These are phyloP conservation scores for Dipus sagitta DNA, from an alignment of 2,797 vertebrate genomes.

Conservation along the genomic window DNA sequence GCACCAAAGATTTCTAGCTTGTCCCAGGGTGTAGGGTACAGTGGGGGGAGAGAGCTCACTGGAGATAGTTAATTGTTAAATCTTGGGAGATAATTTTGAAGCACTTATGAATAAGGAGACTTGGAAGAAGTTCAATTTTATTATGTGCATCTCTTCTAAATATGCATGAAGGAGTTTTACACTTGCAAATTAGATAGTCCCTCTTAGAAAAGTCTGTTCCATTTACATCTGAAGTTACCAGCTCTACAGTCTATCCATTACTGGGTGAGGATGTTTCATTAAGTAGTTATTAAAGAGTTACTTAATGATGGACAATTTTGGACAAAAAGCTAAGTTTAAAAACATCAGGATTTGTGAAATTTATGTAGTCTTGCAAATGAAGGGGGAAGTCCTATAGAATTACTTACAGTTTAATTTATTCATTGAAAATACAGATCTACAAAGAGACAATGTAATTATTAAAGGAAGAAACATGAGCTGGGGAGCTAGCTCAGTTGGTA, in stretches of 20 bases:
- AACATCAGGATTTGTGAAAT: neutral
- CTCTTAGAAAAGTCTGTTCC: neutral
- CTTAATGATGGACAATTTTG: neutral
- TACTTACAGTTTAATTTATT: neutral
- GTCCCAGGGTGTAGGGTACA: no score
- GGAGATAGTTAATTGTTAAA: neutral
- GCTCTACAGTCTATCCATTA: neutral
- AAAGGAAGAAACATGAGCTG: neutral
- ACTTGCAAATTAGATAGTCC: constrained; percentile 13
- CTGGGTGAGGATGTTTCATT: neutral
- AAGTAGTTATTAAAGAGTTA: neutral
- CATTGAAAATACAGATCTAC: neutral
- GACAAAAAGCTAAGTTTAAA: neutral
- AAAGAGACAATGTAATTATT: neutral
- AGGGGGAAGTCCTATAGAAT: neutral
- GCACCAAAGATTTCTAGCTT: neutral
- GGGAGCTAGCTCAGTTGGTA: no score
- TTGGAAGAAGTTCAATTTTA: constrained; percentile 31
- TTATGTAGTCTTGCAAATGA: neutral
- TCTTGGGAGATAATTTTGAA: neutral
- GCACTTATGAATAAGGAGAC: neutral
- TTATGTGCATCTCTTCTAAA: constrained; percentile 39
- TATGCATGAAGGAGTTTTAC: constrained; percentile 22
- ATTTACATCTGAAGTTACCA: neutral
- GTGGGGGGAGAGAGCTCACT: neutral